Evolutionary conservation across 2,113 vertebrate species (phyloP).

Genomic region (Callospermophilus lateralis): DNA sequence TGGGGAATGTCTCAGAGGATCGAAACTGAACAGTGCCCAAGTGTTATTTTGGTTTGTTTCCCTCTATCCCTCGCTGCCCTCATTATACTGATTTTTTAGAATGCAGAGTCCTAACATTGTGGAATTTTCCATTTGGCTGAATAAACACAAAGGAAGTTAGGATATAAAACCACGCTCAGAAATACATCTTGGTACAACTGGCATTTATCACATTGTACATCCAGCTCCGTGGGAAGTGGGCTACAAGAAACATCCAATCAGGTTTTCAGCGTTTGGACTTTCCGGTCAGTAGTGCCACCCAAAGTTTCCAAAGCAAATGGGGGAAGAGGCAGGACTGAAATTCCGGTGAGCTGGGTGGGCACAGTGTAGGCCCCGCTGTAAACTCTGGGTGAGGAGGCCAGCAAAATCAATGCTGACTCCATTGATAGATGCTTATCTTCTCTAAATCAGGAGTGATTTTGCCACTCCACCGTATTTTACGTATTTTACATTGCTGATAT

Average conservation of each 20-base stretch:
- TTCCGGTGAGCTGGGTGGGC: background rate
- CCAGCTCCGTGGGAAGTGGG: background rate
- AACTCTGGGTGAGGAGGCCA: background rate
- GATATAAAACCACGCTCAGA: conserved; percentile 61
- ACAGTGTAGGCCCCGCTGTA: background rate
- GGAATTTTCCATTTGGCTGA: conserved; percentile 81
- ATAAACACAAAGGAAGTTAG: conserved; percentile 69
- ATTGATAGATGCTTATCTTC: background rate
- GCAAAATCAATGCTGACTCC: background rate
- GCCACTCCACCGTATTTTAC: background rate
- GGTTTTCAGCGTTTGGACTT: background rate
- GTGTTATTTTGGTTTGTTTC: conserved; percentile 76
- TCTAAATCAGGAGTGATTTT: background rate
- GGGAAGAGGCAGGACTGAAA: background rate
- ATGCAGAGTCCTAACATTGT: conserved; percentile 60
- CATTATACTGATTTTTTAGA: conserved; percentile 77
- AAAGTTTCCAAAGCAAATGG: background rate
- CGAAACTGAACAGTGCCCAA: conserved; percentile 58
- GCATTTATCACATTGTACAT: background rate
- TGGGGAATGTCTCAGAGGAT: conserved; percentile 75
- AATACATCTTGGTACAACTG: conserved; percentile 31
- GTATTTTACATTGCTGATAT: background rate
- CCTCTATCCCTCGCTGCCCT: conserved; percentile 58
- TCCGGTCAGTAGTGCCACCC: background rate
- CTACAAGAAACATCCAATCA: background rate